Evolutionary conservation across 1,140 invertebrate species (phyloP), one percentile per base, ranked within the genome.

Genomic region (Drusus annulatus): DNA sequence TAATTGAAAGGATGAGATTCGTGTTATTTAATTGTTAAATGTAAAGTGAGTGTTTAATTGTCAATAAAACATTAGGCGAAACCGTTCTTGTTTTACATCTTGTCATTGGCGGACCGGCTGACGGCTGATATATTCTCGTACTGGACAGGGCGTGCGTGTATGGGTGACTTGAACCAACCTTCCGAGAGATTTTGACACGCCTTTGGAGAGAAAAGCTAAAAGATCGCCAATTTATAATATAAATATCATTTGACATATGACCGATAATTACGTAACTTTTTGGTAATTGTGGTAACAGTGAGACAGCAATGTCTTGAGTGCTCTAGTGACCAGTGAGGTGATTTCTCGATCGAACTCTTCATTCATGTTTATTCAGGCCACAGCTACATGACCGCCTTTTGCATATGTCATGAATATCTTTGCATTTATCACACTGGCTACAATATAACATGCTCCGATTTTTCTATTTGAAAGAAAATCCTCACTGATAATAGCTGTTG

Each of bases 231-330:
- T 78, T 68, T 78, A 78, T 78, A 68, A 78, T 69, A 69, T 62
- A 78, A 78, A 69, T 62, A 78, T 21, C 76, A 25, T 78, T 78
- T 78, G 76, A 78, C 76, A 78, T 78, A 79, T 79, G 78, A 79
- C 52, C 65, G 78, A 79, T 79, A 79, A 79, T 79, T 79, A 79
- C 78, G 78, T 79, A 79, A 79, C 78, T 79, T 73, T 79, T 79
- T 79, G 51, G 68, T 79, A 79, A 79, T 79, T 79, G 78, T 73
- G 65, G 78, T 79, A 79, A 73, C 78, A 60, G 78, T 73, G 78
- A 65, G 68, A 69, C 78, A 51, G 78, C 78, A 19, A 71, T 73
- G 78, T 73, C 65, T 73, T 25, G 78, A 79, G 56, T 65, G 56
- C 60, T 65, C 78, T 31, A 79, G 78, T 79, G 78, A 73, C 21